These are phyloP conservation scores for Morpho helenor DNA, from an alignment of 2,888 invertebrate genomes.

Conservation along the genomic window DNA sequence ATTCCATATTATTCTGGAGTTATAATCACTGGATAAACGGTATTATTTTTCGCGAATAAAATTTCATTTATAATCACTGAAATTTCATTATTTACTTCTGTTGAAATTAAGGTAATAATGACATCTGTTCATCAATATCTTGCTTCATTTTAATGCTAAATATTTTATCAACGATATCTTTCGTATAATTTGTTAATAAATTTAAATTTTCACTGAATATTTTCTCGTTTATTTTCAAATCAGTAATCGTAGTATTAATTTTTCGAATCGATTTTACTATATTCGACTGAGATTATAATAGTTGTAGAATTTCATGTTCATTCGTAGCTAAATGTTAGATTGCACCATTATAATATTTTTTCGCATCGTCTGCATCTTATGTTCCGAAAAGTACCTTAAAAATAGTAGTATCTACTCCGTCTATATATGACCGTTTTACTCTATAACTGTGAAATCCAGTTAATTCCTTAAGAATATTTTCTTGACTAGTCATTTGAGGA, in stretches of 20 bases:
- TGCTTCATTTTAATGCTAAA: slow-evolving; percentile 26
- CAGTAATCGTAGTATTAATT: slow-evolving; percentile 25
- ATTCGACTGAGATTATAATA: slow-evolving; percentile 24
- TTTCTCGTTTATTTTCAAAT: slow-evolving; percentile 20
- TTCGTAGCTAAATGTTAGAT: slow-evolving; percentile 24
- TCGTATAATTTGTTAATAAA: slow-evolving; percentile 22
- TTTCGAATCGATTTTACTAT: slow-evolving; percentile 21
- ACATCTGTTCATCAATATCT: slow-evolving; percentile 26
- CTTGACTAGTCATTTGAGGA: slow-evolving; percentile 22
- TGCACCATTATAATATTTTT: slow-evolving; percentile 23
- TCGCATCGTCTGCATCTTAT: slow-evolving; percentile 24
- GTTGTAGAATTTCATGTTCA: slow-evolving; percentile 22
- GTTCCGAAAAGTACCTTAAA: slow-evolving; percentile 30
- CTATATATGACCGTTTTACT: slow-evolving; percentile 26
- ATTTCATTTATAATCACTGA: slow-evolving; percentile 25
- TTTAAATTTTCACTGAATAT: slow-evolving; percentile 26
- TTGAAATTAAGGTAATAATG: slow-evolving; percentile 25
- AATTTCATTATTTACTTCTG: slow-evolving; percentile 26
- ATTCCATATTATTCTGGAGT: slow-evolving; percentile 20
- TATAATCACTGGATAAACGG: slow-evolving; percentile 24
- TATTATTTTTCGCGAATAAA: slow-evolving; percentile 24
- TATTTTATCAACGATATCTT: slow-evolving; percentile 16
- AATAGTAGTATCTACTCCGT: slow-evolving; percentile 25
- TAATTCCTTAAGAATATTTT: slow-evolving; percentile 24
- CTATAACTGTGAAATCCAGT: slow-evolving; percentile 16